A percentile compares a stretch with the other conserved stretches of the same genome.
Evolutionary conservation across 2,888 invertebrate genomes (phyloP).

Genomic region (Anaspis maculata): DNA sequence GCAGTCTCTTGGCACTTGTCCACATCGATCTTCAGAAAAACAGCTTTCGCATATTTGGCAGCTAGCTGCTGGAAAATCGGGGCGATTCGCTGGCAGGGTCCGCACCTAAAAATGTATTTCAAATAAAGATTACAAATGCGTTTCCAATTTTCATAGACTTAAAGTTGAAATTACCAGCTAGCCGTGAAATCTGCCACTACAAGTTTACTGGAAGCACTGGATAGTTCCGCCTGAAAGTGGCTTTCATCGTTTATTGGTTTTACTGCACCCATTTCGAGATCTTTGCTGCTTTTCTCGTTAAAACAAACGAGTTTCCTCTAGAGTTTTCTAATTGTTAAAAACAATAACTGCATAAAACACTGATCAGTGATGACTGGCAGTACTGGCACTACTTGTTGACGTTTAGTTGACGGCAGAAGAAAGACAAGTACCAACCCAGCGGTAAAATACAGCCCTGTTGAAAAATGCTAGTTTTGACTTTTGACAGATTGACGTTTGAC

Average conservation of each 20-base stretch:
- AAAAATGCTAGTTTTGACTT: no score
- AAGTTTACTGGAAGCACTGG: slow-evolving; percentile 76
- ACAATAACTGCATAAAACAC: no score
- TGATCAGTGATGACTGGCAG: slow-evolving; percentile 12
- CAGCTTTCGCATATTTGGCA: slow-evolving; percentile 75
- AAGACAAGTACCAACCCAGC: no score
- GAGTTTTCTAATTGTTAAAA: slow-evolving; percentile 1
- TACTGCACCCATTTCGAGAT: slow-evolving; percentile 42
- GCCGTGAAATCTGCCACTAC: slow-evolving; percentile 95
- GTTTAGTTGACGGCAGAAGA: no score
- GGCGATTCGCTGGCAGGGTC: slow-evolving; percentile 90
- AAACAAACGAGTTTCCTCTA: slow-evolving; percentile 3
- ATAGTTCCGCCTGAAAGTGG: slow-evolving; percentile 78
- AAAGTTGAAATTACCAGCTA: slow-evolving; percentile 71
- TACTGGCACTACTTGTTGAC: no score
- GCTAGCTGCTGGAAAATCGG: slow-evolving; percentile 88
- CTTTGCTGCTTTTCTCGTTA: no score
- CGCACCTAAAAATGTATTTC: slow-evolving; percentile 65
- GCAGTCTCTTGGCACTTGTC: slow-evolving; percentile 89
- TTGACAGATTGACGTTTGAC: slow-evolving; percentile 3
- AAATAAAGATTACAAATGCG: slow-evolving; percentile 1
- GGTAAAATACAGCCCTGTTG: no score
- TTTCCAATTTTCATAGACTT: slow-evolving; percentile 13
- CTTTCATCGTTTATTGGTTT: slow-evolving; percentile 64
- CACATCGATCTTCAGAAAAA: slow-evolving; percentile 92